phyloP scores from a whole-genome alignment of 2,888 invertebrate genomes.

The Epinotia bilunana region DNA sequence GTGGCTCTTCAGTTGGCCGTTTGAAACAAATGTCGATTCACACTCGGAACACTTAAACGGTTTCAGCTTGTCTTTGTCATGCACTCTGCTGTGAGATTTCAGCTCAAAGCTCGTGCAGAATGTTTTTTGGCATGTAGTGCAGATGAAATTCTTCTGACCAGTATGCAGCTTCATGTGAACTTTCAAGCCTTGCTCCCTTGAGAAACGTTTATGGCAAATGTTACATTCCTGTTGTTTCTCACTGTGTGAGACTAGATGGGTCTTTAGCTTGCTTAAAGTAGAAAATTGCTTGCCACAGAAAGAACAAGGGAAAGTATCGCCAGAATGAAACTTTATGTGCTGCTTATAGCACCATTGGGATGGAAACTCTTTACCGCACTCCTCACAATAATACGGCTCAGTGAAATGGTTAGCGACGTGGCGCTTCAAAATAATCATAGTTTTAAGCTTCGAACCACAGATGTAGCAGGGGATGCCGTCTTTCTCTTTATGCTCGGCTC shows the following conservation, averaged over 20 bases:
- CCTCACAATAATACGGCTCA: slow-evolving; percentile 28
- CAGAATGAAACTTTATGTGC: slow-evolving; percentile 35
- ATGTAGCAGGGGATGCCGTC: slow-evolving; percentile 6
- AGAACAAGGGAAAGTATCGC: slow-evolving; percentile 20
- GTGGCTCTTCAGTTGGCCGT: slow-evolving; percentile 3
- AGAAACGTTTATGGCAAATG: slow-evolving; percentile 17
- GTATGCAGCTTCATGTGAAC: slow-evolving; percentile 10
- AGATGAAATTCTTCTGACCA: slow-evolving; percentile 5
- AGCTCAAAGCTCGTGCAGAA: slow-evolving; percentile 13
- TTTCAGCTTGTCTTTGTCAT: slow-evolving; percentile 18
- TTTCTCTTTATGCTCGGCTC: slow-evolving; percentile 1
- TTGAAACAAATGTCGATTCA: slow-evolving; percentile 8
- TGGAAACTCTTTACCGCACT: slow-evolving; percentile 18
- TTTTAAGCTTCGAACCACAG: slow-evolving; percentile 20
- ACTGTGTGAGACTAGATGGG: slow-evolving; percentile 17
- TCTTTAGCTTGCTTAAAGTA: slow-evolving; percentile 21
- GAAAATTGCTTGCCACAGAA: slow-evolving; percentile 24
- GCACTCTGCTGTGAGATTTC: slow-evolving; percentile 6
- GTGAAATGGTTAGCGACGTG: slow-evolving; percentile 29
- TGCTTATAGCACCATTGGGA: slow-evolving; percentile 26
- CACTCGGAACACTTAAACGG: slow-evolving; percentile 17
- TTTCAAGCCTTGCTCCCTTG: slow-evolving; percentile 11
- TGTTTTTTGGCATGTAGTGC: slow-evolving; percentile 11
- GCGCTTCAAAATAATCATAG: slow-evolving; percentile 27
- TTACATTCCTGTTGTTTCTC: slow-evolving; percentile 20